phyloP scores from a whole-genome alignment of 2,888 invertebrate species.

The Apamea epomidion region DNA sequence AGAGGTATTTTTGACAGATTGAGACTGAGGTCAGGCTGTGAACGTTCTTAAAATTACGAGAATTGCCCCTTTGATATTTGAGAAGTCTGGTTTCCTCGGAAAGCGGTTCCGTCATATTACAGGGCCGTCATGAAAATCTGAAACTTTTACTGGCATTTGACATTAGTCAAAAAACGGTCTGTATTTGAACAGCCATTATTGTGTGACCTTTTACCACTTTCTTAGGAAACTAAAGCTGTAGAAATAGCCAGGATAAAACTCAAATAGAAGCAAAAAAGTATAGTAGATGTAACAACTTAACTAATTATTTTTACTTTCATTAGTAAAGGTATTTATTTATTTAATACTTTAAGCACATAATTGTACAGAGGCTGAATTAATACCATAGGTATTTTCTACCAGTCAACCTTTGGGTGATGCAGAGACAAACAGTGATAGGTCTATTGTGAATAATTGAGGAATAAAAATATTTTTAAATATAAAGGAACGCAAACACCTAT shows the following conservation, averaged over 20 bases:
- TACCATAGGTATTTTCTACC: no score
- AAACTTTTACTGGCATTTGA: neutral
- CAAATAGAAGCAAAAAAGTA: neutral
- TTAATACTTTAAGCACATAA: no score
- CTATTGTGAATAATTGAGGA: no score
- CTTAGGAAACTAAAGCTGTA: neutral
- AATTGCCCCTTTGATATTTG: neutral
- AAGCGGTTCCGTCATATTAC: neutral
- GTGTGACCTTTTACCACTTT: neutral
- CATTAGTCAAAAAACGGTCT: neutral
- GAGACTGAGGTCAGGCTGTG: no score
- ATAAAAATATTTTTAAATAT: no score
- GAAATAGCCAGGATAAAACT: neutral
- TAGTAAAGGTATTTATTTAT: slow-evolving; percentile 7
- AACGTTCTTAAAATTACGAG: no score
- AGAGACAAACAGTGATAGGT: no score
- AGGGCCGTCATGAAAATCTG: neutral
- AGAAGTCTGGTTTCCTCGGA: neutral
- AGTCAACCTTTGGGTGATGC: no score
- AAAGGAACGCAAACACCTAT: no score
- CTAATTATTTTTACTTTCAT: slow-evolving; percentile 6
- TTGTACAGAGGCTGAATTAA: no score
- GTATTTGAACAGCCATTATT: neutral
- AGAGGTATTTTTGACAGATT: no score
- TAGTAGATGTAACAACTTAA: neutral